Base-by-base conservation (phyloP, 2,888 invertebrate species). In the Anaspis maculata region DNA sequence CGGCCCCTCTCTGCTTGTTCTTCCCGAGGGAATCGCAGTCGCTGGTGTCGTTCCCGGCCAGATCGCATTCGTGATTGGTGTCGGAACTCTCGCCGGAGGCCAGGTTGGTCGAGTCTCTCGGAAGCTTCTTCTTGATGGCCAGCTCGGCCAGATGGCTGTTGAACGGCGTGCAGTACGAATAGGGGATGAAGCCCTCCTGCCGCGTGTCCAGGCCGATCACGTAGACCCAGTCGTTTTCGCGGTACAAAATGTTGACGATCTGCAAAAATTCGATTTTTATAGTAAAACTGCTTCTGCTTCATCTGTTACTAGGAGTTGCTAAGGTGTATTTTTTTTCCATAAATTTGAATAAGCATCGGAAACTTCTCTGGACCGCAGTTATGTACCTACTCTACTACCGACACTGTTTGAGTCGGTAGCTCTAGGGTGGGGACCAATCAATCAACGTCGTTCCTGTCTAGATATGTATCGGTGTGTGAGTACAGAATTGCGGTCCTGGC, bases 161-260 rank as follows among this genome's bases (percentile, higher is more conserved):
- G 53, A 76, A 89, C 0, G 90, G 89, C 0, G 90, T 87, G 59
- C 91, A 91, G 62, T 92, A 94, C 0, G 90, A 89, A 60, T 89
- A 87, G 1, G 95, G 95, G 51, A 95, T 91, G 57, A 94, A 95
- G 0, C 95, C 95, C 64, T 95, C 92, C 57, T 86, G 79, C 30
- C 89, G 73, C 11, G 88, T 85, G 51, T 89, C 89, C 27, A 88
- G 83, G 2, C 88, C 83, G 57, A 94, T 89, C 1, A 95, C 92
- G 67, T 95, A 95, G 5, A 92, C 91, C 95, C 95, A 95, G 66
- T 95, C 94, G 59, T 94, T 92, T 64, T 95, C 95, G 48, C 91
- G 75, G 64, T 95, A 95, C 41, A 95, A 68, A 41, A 94, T 83
- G 67, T 91, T 90, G n/a, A 94, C 92, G 57, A 90, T 79, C 74